A percentile compares a stretch with the other conserved stretches of the same genome.
Conservation (phyloP, 92 coral and sea anemone species). For the Pocillopora grandis region DNA sequence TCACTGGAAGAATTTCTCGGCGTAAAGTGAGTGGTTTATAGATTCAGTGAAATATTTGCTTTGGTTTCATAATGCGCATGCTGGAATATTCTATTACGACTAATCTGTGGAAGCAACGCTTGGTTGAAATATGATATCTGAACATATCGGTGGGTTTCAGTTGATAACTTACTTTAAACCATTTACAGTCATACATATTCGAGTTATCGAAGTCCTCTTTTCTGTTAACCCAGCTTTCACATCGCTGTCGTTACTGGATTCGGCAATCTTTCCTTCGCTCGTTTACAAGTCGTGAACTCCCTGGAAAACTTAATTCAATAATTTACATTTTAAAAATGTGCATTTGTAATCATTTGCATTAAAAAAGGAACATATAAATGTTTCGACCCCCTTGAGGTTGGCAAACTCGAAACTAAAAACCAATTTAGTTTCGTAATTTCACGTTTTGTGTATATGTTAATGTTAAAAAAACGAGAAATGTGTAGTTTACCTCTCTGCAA, state of each 20-base stretch:
- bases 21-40: slow-evolving; percentile 37
- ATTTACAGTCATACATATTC: background rate
- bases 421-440: background rate
- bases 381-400: background rate
- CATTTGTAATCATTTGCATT: background rate
- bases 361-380: background rate
- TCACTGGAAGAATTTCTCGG: slow-evolving; percentile 59
- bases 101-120: too few relatives aligned
- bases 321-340: background rate
- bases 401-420: background rate
- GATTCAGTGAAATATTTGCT: background rate
- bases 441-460: background rate
- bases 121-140: too few relatives aligned
- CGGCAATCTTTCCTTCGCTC: background rate
- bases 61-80: too few relatives aligned
- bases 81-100: too few relatives aligned
- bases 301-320: background rate
- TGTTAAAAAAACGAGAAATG: background rate
- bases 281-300: background rate
- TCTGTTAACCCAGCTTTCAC: too few relatives aligned
- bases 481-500: background rate
- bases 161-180: background rate
- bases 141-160: too few relatives aligned
- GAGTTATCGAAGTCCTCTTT: background rate
- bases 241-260: too few relatives aligned